Evolutionary conservation across 2,113 vertebrate genomes (phyloP), one percentile per base, ranked within the genome.

Genomic region (Festucalex cinctus): DNA sequence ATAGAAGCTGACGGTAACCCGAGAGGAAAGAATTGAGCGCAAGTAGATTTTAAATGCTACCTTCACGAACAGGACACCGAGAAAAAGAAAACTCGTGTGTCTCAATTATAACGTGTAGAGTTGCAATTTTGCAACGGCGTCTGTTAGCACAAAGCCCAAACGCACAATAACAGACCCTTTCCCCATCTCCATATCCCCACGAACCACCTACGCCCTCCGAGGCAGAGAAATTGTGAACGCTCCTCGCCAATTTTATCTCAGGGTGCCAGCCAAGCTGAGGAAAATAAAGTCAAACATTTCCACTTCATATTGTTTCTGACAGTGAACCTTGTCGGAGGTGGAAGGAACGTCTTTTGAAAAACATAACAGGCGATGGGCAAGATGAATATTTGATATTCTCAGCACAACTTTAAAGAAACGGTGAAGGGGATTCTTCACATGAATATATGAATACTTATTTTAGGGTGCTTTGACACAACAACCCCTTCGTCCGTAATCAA

Each of bases 181-280:
- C 57, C 58, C 54, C 56, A 63, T 71, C 46, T 74, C 24, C 49
- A 57, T 64, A 41, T 66, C 56, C 77, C 70, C 63, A 68, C 72
- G 24, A 9, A 60, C 68, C 66, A 19, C 75, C 69, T 39, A 76
- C 75, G 69, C 61, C 61, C 41, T 61, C 16, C 46, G 64, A 76
- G 68, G 63, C 69, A 57, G 70, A 19, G 66, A 17, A 66, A 79
- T 24, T 73, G 74, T 13, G 70, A 66, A 61, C 69, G 63, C 68
- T 80, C 61, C 64, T 51, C 75, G 43, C 68, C 80, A 80, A 74
- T 83, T 66, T 84, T 86, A 84, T 87, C 85, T 81, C 46, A 6
- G 26, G 65, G 69, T 65, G 69, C 51, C 84, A 90, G 85, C 80
- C 71, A 80, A 78, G 81, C 79, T 77, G 61, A 64, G 17, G 17